These are phyloP conservation scores for Parus major DNA, from an alignment of 2,113 vertebrate species.

Conservation along the genomic window DNA sequence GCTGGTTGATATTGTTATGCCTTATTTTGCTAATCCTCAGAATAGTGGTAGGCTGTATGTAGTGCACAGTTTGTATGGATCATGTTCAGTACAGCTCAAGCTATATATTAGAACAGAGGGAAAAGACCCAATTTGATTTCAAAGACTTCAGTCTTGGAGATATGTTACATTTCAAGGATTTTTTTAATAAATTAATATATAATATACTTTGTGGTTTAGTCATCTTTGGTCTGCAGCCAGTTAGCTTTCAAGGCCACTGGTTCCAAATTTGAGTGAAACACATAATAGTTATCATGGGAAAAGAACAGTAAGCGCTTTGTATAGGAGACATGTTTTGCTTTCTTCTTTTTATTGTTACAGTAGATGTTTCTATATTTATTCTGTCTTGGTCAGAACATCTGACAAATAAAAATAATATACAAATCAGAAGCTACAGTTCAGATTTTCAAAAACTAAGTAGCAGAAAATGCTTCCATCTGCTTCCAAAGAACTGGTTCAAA, in stretches of 20 bases:
- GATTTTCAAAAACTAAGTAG: neutral
- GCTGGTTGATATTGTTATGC: neutral
- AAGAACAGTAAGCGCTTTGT: neutral
- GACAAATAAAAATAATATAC: neutral
- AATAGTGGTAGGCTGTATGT: neutral
- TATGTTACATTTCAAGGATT: neutral
- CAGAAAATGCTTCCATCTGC: neutral
- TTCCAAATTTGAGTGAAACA: neutral
- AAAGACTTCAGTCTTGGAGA: neutral
- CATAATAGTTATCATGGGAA: neutral
- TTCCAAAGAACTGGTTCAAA: neutral
- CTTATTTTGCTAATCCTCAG: conserved; percentile 23
- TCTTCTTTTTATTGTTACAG: neutral
- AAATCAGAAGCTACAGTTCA: neutral
- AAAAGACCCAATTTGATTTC: neutral
- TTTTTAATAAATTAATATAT: neutral
- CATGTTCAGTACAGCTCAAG: neutral
- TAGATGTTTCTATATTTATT: neutral
- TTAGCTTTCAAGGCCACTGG: neutral
- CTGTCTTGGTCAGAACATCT: neutral
- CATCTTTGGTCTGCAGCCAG: neutral
- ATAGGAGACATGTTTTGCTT: neutral
- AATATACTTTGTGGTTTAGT: neutral
- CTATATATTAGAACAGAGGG: neutral
- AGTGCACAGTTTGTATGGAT: neutral